Conservation (phyloP, 1,140 invertebrate species). For the Drosophila athabasca region DNA sequence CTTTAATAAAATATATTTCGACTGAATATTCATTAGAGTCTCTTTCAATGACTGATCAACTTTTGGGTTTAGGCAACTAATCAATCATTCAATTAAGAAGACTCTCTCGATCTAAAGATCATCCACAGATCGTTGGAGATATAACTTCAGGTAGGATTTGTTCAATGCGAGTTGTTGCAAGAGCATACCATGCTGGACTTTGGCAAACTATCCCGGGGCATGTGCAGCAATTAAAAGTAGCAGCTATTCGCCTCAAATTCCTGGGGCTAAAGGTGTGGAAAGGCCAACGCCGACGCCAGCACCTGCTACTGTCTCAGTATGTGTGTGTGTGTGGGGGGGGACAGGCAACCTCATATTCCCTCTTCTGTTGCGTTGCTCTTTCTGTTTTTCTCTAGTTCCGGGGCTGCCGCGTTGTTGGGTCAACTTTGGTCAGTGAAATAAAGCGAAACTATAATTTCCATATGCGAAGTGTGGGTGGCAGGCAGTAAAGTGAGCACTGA, state of each 20-base stretch:
- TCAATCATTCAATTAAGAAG: too few species aligned
- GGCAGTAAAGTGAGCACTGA: slow-evolving; percentile 59
- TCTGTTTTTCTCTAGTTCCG: slow-evolving; percentile 31
- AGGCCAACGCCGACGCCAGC: slow-evolving; percentile 14
- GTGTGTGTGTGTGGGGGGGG: slow-evolving; percentile 40
- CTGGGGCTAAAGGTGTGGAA: slow-evolving; percentile 33
- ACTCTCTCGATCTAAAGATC: too few species aligned
- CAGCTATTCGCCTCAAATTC: slow-evolving; percentile 30
- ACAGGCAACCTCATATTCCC: slow-evolving; percentile 31
- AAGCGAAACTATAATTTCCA: slow-evolving; percentile 68
- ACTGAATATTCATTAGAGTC: too few species aligned
- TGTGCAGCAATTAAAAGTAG: slow-evolving; percentile 40
- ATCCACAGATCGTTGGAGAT: too few species aligned
- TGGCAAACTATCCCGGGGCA: not conserved
- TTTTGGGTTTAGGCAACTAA: too few species aligned
- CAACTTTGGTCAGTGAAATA: slow-evolving; percentile 63
- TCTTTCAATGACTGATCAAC: too few species aligned
- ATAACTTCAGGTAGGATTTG: too few species aligned
- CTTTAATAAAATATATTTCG: too few species aligned
- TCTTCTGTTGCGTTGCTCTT: slow-evolving; percentile 28
- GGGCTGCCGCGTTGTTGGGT: slow-evolving; percentile 14
- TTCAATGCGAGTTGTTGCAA: not conserved
- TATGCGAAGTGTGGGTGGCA: slow-evolving; percentile 10
- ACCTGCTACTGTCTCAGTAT: not conserved
- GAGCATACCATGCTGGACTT: not conserved